Evolutionary conservation across 1,140 invertebrate species (phyloP), one percentile per base, ranked within the genome.

Genomic region (Aphelenchoides avenae): DNA sequence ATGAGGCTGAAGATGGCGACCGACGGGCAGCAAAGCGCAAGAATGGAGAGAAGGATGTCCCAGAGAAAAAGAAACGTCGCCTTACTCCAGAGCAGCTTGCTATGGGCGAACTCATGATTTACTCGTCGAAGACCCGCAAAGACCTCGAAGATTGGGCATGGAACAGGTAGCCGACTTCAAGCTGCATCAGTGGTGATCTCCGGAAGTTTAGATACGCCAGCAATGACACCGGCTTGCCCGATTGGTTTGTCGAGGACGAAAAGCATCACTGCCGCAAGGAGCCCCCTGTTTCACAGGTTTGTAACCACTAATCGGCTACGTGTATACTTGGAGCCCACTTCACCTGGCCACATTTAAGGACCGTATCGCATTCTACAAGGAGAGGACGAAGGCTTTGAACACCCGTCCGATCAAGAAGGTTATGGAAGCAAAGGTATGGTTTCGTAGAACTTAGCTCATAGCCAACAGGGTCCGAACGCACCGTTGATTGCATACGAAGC

Each of bases 171-270:
- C 84, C 0, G 30, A 54, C 34, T 13, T 68, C 11, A 27, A 18
- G 42, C 52, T 20, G 29, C 9, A 6, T 40, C 30, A 22, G 53
- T 56, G 3, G 18, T 15, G 39, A 22, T n/a, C 49, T 31, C 24
- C 7, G 47, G 30, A 2, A 18, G n/a, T 29, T 49, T n/a, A 80
- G 81, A 48, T 83, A 81, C 62, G 79, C 81, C 61, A 79, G 76
- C 70, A 79, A 82, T 68, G 93, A 97, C 78, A 84, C 85, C 6
- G 84, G 88, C 75, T 37, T 98, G 30, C 95, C 95, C 0, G 87
- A 87, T 63, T 99, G 95, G 95, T 99, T 99, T 82, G 82, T 85
- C 0, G 83, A 89, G 57, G 94, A 99, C 71, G 95, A 99, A 79
- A 84, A 86, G 51, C 87, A 88, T 76, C 88, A 95, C 75, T 90